Evolutionary conservation across 2,797 vertebrate genomes (phyloP).

Genomic region (Coregonus sp.): DNA sequence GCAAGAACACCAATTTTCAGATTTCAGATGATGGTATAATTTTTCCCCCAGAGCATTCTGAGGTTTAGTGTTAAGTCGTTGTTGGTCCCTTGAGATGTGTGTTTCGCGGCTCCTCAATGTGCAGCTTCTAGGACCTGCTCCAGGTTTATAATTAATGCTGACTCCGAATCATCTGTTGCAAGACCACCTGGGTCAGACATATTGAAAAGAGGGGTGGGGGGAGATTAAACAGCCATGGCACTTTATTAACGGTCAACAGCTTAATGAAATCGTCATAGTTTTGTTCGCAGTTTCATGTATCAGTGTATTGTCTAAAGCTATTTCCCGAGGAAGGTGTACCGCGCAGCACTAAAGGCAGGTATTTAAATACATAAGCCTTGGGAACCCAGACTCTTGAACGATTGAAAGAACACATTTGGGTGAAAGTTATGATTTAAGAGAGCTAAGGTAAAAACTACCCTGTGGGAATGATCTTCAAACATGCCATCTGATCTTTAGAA

Average conservation of each 20-base stretch:
- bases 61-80: not conserved
- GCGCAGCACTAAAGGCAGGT: not conserved
- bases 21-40: not conserved
- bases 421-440: not conserved
- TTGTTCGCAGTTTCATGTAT: not conserved
- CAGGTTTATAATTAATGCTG: constrained; percentile 22
- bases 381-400: not conserved
- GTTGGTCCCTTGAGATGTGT: not conserved
- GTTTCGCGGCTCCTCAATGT: not conserved
- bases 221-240: not conserved
- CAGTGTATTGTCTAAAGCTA: not conserved
- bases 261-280: not conserved
- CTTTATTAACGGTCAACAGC: not conserved
- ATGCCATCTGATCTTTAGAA: not conserved
- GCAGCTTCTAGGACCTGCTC: not conserved
- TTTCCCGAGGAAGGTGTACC: not conserved
- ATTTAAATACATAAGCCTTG: not conserved
- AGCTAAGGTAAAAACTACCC: not conserved
- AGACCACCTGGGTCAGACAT: not conserved
- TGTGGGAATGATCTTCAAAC: not conserved
- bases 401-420: not conserved
- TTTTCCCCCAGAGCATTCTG: not conserved
- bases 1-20: not conserved
- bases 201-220: not conserved
- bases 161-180: constrained; percentile 10